A percentile compares a stretch with the other conserved stretches of the same genome.
These are phyloP conservation scores for Electrophaes corylata DNA, from an alignment of 2,888 invertebrate species.

Conservation along the genomic window DNA sequence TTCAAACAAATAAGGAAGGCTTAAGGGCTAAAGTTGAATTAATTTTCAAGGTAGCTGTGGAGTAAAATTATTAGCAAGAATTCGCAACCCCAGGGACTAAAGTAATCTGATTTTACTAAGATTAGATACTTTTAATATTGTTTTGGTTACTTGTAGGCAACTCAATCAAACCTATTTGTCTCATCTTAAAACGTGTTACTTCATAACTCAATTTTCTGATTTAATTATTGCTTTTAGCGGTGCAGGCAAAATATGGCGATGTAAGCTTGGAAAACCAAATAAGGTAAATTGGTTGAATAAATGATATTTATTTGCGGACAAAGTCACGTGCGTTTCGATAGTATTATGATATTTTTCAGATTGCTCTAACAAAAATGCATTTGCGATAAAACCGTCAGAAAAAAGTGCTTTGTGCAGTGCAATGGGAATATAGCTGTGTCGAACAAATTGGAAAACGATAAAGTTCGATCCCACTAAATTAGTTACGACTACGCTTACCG, in stretches of 20 bases:
- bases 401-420: background rate
- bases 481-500: constrained; percentile 9
- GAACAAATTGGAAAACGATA: constrained; percentile 22
- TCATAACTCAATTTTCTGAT: too few relatives aligned
- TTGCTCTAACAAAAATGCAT: background rate
- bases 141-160: constrained; percentile 12
- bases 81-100: constrained; percentile 4
- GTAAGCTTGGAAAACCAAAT: too few relatives aligned
- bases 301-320: too few relatives aligned
- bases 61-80: constrained; percentile 20
- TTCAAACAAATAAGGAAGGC: constrained; percentile 25
- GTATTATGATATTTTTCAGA: too few relatives aligned
- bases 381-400: background rate
- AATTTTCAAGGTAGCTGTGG: constrained; percentile 24
- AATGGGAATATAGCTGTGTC: constrained; percentile 11
- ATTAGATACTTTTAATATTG: constrained; percentile 13
- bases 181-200: background rate
- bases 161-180: background rate
- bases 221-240: too few relatives aligned
- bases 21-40: constrained; percentile 20
- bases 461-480: constrained; percentile 13
- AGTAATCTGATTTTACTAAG: constrained; percentile 17
- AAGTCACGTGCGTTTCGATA: too few relatives aligned
- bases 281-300: too few relatives aligned
- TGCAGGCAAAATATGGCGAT: too few relatives aligned